A percentile compares a stretch with the other conserved stretches of the same genome.
Conservation (phyloP, 2,888 invertebrate genomes). For the Bimastos eiseni region DNA sequence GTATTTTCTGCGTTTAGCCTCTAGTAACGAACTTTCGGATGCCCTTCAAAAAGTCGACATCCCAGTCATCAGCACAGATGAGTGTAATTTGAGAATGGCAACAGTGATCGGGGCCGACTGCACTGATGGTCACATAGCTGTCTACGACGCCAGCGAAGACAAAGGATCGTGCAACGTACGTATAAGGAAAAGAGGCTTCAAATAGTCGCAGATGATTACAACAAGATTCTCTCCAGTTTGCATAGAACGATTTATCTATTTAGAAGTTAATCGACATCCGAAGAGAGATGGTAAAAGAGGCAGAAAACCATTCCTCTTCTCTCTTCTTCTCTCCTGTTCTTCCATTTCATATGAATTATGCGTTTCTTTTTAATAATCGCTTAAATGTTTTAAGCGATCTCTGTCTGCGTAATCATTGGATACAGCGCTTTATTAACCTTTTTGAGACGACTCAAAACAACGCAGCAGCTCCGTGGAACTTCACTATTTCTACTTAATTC, state of each 20-base stretch:
- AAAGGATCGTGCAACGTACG: conserved; percentile 43
- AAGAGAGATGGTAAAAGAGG: not conserved
- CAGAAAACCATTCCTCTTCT: too few species aligned
- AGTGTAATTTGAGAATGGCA: conserved; percentile 31
- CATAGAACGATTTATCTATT: not conserved
- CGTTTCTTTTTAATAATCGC: too few species aligned
- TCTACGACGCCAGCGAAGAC: conserved; percentile 29
- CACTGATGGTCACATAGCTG: conserved; percentile 37
- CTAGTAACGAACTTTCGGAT: conserved; percentile 32
- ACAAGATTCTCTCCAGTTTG: not conserved
- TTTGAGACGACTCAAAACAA: not conserved
- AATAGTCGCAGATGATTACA: not conserved
- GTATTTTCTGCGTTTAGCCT: not conserved
- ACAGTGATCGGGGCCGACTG: conserved; percentile 22
- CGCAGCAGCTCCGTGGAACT: not conserved
- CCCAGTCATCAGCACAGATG: conserved; percentile 34
- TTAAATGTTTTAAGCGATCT: not conserved
- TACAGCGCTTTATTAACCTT: not conserved
- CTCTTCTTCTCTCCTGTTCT: too few species aligned
- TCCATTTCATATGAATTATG: too few species aligned
- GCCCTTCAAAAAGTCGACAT: conserved; percentile 39
- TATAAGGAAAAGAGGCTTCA: conserved; percentile 24
- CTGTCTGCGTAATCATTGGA: not conserved
- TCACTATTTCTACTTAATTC: not conserved
- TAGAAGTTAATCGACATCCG: not conserved